phyloP scores from a whole-genome alignment of 1,140 invertebrate genomes.

The Drosophila albomicans region DNA sequence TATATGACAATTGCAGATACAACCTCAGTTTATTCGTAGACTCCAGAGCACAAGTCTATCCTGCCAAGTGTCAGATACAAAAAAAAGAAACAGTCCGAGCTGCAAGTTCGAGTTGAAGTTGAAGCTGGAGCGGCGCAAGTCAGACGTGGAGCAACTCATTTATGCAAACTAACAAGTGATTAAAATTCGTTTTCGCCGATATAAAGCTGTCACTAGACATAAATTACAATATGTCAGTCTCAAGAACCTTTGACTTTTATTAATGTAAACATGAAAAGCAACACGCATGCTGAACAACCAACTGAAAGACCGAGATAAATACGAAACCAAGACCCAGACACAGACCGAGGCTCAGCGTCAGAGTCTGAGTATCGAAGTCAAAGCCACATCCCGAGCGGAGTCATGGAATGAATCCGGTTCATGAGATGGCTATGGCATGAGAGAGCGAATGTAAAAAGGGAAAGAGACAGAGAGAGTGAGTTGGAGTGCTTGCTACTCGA shows the following conservation, averaged over 20 bases:
- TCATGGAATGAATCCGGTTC: conserved; percentile 34
- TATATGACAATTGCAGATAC: no score
- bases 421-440: conserved; percentile 8
- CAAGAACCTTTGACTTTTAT: conserved; percentile 83
- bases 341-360: conserved; percentile 4
- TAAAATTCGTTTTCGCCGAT: conserved; percentile 79
- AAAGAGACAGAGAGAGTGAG: conserved; percentile 5
- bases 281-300: conserved; percentile 74
- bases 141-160: conserved; percentile 70
- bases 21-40: no score
- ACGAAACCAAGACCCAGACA: conserved; percentile 33
- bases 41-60: no score
- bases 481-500: conserved; percentile 53
- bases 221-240: conserved; percentile 83
- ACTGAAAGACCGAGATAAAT: conserved; percentile 75
- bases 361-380: background rate
- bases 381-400: background rate
- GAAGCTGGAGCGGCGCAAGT: conserved; percentile 31
- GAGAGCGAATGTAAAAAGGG: background rate
- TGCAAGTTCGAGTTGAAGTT: no score
- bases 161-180: conserved; percentile 84
- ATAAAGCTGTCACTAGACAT: conserved; percentile 83
- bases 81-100: no score
- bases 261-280: conserved; percentile 84
- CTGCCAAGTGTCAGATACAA: no score